These are phyloP conservation scores for Myioborus miniatus DNA, from an alignment of 2,797 vertebrate species.

Conservation along the genomic window DNA sequence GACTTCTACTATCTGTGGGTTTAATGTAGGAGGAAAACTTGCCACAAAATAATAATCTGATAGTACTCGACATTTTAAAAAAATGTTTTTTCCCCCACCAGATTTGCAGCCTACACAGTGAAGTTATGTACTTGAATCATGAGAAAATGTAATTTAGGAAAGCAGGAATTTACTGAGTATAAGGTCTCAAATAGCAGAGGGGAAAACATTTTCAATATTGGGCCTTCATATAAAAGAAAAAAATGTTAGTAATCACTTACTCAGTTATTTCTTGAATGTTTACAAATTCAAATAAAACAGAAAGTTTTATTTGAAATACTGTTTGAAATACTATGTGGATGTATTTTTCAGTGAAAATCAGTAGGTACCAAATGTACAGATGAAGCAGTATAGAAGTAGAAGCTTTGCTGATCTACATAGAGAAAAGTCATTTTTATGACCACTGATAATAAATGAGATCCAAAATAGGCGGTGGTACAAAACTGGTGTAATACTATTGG, in stretches of 20 bases:
- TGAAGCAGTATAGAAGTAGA: not conserved
- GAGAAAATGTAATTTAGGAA: constrained; percentile 63
- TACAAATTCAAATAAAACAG: not conserved
- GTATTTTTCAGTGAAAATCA: not conserved
- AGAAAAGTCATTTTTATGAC: not conserved
- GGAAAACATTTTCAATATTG: not conserved
- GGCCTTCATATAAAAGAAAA: not conserved
- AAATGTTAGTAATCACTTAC: not conserved
- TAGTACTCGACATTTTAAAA: constrained; percentile 71
- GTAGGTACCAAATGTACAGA: not conserved
- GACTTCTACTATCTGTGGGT: constrained; percentile 67
- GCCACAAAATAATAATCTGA: constrained; percentile 71
- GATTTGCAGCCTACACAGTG: constrained; percentile 56
- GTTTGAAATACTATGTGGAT: not conserved
- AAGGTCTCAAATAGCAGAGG: constrained; percentile 23
- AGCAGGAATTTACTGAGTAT: constrained; percentile 38
- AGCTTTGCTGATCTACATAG: not conserved
- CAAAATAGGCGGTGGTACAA: not conserved
- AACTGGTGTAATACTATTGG: not conserved
- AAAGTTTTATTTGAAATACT: not conserved
- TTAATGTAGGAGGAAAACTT: constrained; percentile 71
- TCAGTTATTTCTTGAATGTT: constrained; percentile 7
- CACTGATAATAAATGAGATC: not conserved
- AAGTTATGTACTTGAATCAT: constrained; percentile 53
- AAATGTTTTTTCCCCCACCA: constrained; percentile 58